Base-by-base conservation (phyloP, 2,888 invertebrate species). In the Tineola bisselliella region DNA sequence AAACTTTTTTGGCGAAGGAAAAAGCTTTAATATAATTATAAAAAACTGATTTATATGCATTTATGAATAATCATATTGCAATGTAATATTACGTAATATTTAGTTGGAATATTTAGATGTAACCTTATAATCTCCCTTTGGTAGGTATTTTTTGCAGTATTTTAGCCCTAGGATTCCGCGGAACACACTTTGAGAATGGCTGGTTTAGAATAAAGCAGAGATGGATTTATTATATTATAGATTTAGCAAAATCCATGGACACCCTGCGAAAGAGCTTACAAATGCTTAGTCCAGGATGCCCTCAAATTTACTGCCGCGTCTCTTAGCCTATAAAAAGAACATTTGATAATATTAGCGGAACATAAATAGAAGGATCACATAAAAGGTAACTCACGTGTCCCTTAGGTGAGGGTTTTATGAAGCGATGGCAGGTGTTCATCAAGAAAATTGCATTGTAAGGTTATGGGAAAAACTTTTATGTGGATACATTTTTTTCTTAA, bases 241-340 rank as follows among this genome's bases (percentile, higher is more conserved):
- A n/a, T n/a, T n/a, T n/a, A n/a, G 25, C 6, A 2, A 6, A 25
- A 25, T 25, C 19, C 58, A 58, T 58, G 8, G 58, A 8, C 58
- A 31, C 58, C 58, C 33, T 58, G n/a, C 5, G 1, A 13, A 8
- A 33, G 30, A 13, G 33, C 58, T 33, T 58, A 58, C 33, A 33
- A 44, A 61, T 66, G 73, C 75, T 76, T 69, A 75, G 69, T 67
- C 63, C 69, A 67, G 71, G 71, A 63, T 70, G 70, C 74, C 74
- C 76, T 79, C 72, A 74, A 77, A 77, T 80, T 80, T 75, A 78
- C 76, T 71, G 70, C 74, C 66, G 68, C 73, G 72, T 73, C 75
- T 76, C 70, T 65, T 64, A 64, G 70, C 67, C 77, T 72, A 77
- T 81, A 79, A 81, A 79, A 76, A 72, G 70, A 70, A 67, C 71